Evolutionary conservation across 1,140 invertebrate genomes (phyloP).

Genomic region (Melipona quadrifasciata): DNA sequence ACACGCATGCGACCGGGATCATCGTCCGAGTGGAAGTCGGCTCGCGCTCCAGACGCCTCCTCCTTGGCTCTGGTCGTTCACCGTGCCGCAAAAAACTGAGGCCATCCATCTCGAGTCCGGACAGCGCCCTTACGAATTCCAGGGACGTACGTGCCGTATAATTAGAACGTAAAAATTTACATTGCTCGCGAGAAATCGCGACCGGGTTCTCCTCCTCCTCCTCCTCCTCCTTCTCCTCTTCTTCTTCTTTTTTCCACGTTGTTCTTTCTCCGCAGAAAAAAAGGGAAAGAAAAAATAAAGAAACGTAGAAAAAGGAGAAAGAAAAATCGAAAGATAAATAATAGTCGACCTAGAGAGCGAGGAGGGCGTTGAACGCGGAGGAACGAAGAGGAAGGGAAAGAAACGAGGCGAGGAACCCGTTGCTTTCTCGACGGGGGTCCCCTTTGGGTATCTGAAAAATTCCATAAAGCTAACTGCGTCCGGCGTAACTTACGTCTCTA

Average conservation of each 20-base stretch:
- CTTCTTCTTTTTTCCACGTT: neutral
- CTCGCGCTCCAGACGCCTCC: constrained; percentile 58
- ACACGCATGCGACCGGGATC: constrained; percentile 52
- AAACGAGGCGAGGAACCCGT: neutral
- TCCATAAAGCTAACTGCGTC: neutral
- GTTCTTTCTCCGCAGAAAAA: constrained; percentile 5
- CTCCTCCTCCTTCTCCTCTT: too few species aligned
- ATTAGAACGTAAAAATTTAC: constrained; percentile 78
- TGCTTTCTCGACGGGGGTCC: neutral
- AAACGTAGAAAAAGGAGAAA: neutral
- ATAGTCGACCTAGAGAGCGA: constrained; percentile 28
- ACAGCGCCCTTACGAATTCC: constrained; percentile 75
- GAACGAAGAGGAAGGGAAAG: neutral
- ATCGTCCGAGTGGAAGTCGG: constrained; percentile 59
- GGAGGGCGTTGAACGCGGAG: neutral
- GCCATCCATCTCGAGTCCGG: constrained; percentile 69
- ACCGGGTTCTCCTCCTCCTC: constrained; percentile 16
- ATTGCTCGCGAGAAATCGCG: constrained; percentile 62
- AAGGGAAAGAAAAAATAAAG: neutral
- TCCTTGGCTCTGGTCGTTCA: constrained; percentile 65
- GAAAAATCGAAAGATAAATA: constrained; percentile 46
- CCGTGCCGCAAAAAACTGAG: constrained; percentile 70
- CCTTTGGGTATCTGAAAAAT: constrained; percentile 34
- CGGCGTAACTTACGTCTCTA: constrained; percentile 48
- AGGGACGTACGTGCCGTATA: constrained; percentile 75